Conservation (phyloP, 2,113 vertebrate species). For the Drymodes brunneopygia region DNA sequence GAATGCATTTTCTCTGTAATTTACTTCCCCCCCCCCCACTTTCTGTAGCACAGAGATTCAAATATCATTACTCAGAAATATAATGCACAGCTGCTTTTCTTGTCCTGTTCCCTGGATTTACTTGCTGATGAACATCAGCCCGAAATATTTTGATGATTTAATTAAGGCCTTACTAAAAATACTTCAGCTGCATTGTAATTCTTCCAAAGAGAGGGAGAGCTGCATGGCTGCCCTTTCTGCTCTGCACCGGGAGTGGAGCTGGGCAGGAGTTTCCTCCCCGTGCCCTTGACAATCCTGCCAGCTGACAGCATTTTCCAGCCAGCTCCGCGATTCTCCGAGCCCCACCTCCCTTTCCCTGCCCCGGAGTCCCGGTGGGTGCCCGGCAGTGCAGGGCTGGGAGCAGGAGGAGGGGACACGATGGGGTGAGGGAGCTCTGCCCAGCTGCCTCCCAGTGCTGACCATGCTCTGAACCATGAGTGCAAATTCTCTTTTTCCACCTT, state of each 20-base stretch:
- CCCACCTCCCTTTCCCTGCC: fast-evolving
- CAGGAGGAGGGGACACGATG: fast-evolving
- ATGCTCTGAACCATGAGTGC: fast-evolving
- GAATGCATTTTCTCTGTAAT: slow-evolving; percentile 37
- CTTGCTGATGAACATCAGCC: slow-evolving; percentile 4
- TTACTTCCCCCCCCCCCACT: neutral
- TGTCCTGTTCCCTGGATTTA: neutral
- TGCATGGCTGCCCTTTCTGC: neutral
- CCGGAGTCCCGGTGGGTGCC: fast-evolving
- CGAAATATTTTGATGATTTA: slow-evolving; percentile 28
- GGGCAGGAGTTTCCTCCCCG: neutral
- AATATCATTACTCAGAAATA: slow-evolving; percentile 34
- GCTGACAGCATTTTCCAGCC: neutral
- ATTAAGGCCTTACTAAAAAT: slow-evolving; percentile 22
- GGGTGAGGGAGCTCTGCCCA: neutral
- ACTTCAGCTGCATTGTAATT: neutral
- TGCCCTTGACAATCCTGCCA: neutral
- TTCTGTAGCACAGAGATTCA: neutral
- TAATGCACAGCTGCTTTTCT: slow-evolving; percentile 32
- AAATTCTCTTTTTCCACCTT: no score
- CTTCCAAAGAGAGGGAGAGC: neutral
- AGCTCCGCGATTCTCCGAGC: fast-evolving
- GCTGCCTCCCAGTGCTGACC: neutral
- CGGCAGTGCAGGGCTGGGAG: fast-evolving
- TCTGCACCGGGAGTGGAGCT: fast-evolving